phyloP scores from a whole-genome alignment of 2,797 vertebrate genomes.

The Pseudomugil tenellus region DNA sequence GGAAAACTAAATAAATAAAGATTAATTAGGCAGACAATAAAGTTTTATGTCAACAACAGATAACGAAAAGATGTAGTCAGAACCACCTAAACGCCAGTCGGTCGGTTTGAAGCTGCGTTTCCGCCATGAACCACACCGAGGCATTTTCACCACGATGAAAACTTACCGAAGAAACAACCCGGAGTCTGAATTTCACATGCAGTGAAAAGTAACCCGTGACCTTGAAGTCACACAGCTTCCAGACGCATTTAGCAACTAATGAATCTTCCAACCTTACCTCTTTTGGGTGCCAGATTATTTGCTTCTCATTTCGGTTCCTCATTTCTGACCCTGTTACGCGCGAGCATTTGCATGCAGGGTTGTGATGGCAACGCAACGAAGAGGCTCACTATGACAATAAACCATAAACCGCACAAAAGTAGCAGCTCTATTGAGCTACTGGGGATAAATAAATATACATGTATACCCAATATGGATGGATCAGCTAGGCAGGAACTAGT shows the following conservation, averaged over 20 bases:
- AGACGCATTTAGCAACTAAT: neutral
- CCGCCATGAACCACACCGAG: slow-evolving; percentile 19
- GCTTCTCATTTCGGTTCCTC: slow-evolving; percentile 72
- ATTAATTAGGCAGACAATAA: neutral
- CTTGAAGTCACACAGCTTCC: neutral
- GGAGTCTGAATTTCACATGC: neutral
- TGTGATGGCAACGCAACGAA: slow-evolving; percentile 21
- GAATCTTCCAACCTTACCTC: slow-evolving; percentile 5
- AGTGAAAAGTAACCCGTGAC: neutral
- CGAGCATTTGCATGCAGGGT: slow-evolving; percentile 57
- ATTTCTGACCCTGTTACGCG: slow-evolving; percentile 27
- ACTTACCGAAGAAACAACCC: slow-evolving; percentile 20
- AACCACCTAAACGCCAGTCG: neutral
- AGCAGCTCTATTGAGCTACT: neutral
- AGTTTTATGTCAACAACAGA: neutral
- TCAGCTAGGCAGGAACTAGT: neutral
- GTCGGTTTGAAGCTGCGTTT: slow-evolving; percentile 12
- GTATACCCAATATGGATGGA: neutral
- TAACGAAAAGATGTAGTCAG: neutral
- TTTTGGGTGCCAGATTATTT: slow-evolving; percentile 29
- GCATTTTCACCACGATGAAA: neutral
- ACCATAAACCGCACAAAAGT: neutral
- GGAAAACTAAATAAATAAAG: neutral
- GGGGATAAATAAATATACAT: neutral
- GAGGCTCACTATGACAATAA: neutral